Evolutionary conservation across 2,113 vertebrate species (phyloP), one percentile per base, ranked within the genome.

Genomic region (Myotis yumanensis): DNA sequence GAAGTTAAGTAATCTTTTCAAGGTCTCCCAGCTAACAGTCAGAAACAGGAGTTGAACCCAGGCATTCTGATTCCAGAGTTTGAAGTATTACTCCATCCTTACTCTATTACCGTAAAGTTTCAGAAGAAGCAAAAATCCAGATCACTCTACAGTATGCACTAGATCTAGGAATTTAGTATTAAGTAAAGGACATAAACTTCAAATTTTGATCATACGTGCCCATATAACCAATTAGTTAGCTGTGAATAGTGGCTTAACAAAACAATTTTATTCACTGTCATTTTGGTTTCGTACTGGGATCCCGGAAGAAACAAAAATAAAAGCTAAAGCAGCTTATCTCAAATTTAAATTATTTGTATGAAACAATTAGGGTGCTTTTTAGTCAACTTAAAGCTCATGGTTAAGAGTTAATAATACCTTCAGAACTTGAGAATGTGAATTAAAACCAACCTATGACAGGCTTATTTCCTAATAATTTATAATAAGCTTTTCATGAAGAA

Each of bases 391-490:
- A 83, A 83, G 59, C 16, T 92, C 40, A 71, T 71, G 37, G 69
- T 76, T 92, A 89, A 84, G 59, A 51, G 7, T 79, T 84, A 95
- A 84, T 77, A 89, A 79, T 62, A 79, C 17, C 48, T 84, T 85
- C 18, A 72, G 15, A 81, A 90, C 72, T 64, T 86, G 54, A 91
- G n/a, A 76, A 76, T 87, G 28, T 48, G 15, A 90, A 96, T 94
- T 77, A 91, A 59, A 59, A 52, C 25, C 51, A 35, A 72, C 15
- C 71, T 79, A 16, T 80, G 43, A 84, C 28, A 77, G 43, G 69
- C 62, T 51, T 89, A 89, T 46, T 71, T 84, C 71, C 40, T 92
- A 62, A 77, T 71, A 77, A 92, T 71, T 57, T 76, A 83, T 8
- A 90, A 90, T 37, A 93, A 75, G 68, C 40, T 82, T 91, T 82